Base-by-base conservation (phyloP, 1,140 invertebrate genomes). In the Zophobas morio region DNA sequence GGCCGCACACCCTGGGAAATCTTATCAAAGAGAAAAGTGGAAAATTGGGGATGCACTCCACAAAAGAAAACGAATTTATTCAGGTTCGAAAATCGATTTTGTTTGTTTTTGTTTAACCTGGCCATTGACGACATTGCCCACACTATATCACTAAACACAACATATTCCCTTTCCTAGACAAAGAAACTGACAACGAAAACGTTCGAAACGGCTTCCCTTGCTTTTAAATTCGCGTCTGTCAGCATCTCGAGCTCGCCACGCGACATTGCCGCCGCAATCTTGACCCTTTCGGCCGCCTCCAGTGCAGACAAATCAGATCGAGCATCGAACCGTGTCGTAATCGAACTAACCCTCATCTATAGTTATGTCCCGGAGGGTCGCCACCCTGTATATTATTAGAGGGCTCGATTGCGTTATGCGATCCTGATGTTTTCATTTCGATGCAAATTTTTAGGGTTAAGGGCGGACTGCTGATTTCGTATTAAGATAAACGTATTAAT, bases 371-470 rank as follows among this genome's bases (percentile, higher is more conserved):
- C 73, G 54, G 49, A 71, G 60, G 73, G 73, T 78, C 66, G 53
- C 1, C 63, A 71, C 49, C 49, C 74, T 54, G 57, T 66, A 66
- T 66, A 66, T 66, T 66, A 66, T 42, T 66, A 66, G n/a, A 66
- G 37, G 39, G 36, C 60, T 42, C n/a, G 37, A 2, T 6, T 42
- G 32, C 42, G 60, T 66, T 36, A 47, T 73, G 54, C 74, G 3
- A 46, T 51, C n/a, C 4, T 20, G 42, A 42, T 77, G 74, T 75
- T 78, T 51, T 63, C 79, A 80, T 80, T 80, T 75, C 66, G 51
- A 80, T 80, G 79, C 66, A 78, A 80, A 80, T 80, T 78, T 54
- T 73, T 72, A 51, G 51, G 76, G 78, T 51, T 60, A 70, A 70
- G 51, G 35, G 46, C n/a, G 56, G 34, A 71, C 74, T 39, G 63